phyloP scores from a whole-genome alignment of 2,797 vertebrate genomes.

The Oryzias dopingdopingensis region DNA sequence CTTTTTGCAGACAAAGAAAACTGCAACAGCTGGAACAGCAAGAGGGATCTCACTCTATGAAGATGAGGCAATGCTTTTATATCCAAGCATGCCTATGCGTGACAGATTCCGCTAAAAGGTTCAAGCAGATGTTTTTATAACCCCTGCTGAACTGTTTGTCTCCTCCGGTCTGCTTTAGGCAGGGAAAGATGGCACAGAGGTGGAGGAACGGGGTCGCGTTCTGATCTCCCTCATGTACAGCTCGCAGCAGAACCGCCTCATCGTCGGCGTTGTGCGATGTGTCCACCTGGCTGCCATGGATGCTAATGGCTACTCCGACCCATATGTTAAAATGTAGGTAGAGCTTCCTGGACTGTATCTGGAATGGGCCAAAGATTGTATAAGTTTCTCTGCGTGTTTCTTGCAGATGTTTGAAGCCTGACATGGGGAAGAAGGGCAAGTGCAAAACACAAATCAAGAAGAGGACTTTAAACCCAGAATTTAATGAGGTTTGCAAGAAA shows the following conservation, averaged over 20 bases:
- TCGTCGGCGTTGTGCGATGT: conserved; percentile 91
- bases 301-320: conserved; percentile 95
- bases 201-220: conserved; percentile 91
- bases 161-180: conserved; percentile 42
- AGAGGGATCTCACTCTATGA: conserved; percentile 94
- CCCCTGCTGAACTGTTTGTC: background rate
- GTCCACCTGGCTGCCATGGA: conserved; percentile 97
- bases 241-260: conserved; percentile 86
- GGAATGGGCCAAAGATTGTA: background rate
- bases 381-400: background rate
- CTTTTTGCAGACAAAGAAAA: conserved; percentile 84
- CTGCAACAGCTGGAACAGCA: conserved; percentile 82
- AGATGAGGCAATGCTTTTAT: conserved; percentile 83
- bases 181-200: conserved; percentile 83
- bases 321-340: conserved; percentile 93
- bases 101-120: conserved; percentile 33
- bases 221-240: conserved; percentile 95
- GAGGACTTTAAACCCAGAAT: conserved; percentile 97
- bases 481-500: conserved; percentile 86
- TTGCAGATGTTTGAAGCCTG: conserved; percentile 91
- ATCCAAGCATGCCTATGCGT: conserved; percentile 47
- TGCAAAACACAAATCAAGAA: conserved; percentile 98
- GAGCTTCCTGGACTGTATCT: background rate
- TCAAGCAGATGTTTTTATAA: conserved; percentile 12
- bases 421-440: conserved; percentile 98